These are phyloP conservation scores for Ondatra zibethicus DNA, from an alignment of 2,113 vertebrate genomes.

Conservation along the genomic window DNA sequence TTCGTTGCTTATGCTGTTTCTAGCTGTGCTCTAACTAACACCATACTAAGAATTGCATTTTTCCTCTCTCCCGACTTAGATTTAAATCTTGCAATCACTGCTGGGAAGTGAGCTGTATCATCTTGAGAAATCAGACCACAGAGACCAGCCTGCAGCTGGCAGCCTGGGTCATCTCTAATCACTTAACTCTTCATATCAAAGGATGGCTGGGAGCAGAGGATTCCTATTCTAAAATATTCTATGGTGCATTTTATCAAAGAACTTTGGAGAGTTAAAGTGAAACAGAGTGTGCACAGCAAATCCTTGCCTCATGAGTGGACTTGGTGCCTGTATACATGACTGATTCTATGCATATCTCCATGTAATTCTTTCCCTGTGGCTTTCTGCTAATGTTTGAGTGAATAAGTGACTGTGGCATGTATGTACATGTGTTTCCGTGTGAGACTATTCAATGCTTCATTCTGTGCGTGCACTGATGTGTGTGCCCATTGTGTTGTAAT, in stretches of 20 bases:
- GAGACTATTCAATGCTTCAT: neutral
- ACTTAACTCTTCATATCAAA: conserved; percentile 80
- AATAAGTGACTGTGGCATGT: neutral
- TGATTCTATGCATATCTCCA: conserved; percentile 10
- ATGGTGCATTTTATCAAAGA: conserved; percentile 60
- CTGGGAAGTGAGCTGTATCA: conserved; percentile 81
- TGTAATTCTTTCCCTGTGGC: neutral
- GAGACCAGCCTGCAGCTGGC: conserved; percentile 76
- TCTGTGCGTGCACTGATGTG: neutral
- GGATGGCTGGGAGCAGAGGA: conserved; percentile 54
- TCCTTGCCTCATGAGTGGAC: conserved; percentile 48
- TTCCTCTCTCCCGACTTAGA: conserved; percentile 77
- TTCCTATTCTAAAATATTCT: conserved; percentile 53
- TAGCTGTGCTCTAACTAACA: conserved; percentile 75
- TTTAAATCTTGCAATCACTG: conserved; percentile 81
- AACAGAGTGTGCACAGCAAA: conserved; percentile 31
- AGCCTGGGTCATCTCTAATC: conserved; percentile 79
- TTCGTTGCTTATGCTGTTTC: conserved; percentile 57
- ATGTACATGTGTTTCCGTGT: neutral
- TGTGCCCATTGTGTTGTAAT: neutral
- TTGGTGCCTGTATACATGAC: neutral
- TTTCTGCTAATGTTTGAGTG: neutral
- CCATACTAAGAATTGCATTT: conserved; percentile 74
- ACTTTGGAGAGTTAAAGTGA: conserved; percentile 63
- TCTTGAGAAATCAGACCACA: conserved; percentile 83